Conservation (phyloP, 2,113 vertebrate species). For the Phodopus roborovskii region DNA sequence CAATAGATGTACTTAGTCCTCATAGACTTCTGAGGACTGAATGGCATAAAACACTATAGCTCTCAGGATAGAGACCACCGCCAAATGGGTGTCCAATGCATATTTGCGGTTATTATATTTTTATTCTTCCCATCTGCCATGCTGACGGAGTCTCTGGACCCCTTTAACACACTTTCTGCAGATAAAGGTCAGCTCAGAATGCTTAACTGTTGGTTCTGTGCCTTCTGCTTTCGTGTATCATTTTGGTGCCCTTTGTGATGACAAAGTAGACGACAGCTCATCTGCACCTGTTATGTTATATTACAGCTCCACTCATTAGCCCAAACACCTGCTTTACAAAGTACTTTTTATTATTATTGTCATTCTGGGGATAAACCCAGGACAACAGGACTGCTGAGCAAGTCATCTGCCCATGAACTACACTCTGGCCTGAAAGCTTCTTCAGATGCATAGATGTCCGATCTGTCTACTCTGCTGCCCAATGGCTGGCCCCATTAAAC, state of each 20-base stretch:
- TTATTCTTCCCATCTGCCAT: neutral
- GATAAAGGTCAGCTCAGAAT: neutral
- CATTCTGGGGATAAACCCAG: neutral
- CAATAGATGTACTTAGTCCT: neutral
- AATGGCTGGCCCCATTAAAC: neutral
- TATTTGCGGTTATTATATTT: neutral
- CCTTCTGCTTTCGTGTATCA: neutral
- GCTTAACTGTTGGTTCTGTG: neutral
- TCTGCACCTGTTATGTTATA: too few relatives aligned
- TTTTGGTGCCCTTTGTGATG: accelerated
- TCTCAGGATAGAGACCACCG: neutral
- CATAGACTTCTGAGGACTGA: neutral
- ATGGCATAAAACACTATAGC: neutral
- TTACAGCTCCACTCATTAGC: neutral
- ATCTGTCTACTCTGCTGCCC: neutral
- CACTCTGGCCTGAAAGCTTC: neutral
- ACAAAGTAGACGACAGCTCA: neutral
- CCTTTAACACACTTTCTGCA: neutral
- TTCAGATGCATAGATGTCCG: neutral
- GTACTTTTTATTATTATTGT: neutral
- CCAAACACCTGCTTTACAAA: neutral
- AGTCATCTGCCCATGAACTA: neutral
- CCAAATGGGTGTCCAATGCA: neutral
- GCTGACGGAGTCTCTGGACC: neutral
- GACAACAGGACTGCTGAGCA: neutral